These are phyloP conservation scores for Amphiprion clarkii DNA, from an alignment of 2,797 vertebrate genomes.

Conservation along the genomic window DNA sequence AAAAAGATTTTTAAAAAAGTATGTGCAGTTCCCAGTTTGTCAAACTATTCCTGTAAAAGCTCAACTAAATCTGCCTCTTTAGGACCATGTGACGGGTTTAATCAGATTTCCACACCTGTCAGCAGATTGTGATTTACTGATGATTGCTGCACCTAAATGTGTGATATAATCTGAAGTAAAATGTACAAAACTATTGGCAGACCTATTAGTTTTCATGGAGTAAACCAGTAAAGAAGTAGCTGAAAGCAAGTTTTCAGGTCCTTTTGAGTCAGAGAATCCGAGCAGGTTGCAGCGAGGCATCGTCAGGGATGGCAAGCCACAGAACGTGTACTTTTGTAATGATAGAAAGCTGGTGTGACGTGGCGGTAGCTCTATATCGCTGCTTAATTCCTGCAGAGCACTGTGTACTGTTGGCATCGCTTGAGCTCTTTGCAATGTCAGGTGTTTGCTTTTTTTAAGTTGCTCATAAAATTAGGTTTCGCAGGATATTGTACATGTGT, in stretches of 20 bases:
- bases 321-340: constrained; percentile 41
- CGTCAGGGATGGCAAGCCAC: constrained; percentile 19
- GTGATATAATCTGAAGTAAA: neutral
- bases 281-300: constrained; percentile 12
- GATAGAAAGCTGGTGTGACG: constrained; percentile 40
- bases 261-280: neutral
- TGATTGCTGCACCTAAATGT: neutral
- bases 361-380: constrained; percentile 34
- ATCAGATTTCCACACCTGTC: neutral
- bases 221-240: too few species aligned
- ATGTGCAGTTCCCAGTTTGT: neutral
- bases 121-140: neutral
- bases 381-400: constrained; percentile 34
- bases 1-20: neutral
- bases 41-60: neutral
- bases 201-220: too few species aligned
- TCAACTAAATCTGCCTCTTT: neutral
- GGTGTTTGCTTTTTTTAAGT: constrained; percentile 36
- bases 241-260: constrained; percentile 23
- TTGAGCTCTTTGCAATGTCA: constrained; percentile 13
- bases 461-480: constrained; percentile 34
- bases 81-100: neutral
- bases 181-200: too few species aligned
- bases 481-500: constrained; percentile 51
- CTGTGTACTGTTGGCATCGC: constrained; percentile 26